A percentile compares a stretch with the other conserved stretches of the same genome.
Conservation (phyloP, 2,888 invertebrate genomes). For the Cataglyphis cursor region DNA sequence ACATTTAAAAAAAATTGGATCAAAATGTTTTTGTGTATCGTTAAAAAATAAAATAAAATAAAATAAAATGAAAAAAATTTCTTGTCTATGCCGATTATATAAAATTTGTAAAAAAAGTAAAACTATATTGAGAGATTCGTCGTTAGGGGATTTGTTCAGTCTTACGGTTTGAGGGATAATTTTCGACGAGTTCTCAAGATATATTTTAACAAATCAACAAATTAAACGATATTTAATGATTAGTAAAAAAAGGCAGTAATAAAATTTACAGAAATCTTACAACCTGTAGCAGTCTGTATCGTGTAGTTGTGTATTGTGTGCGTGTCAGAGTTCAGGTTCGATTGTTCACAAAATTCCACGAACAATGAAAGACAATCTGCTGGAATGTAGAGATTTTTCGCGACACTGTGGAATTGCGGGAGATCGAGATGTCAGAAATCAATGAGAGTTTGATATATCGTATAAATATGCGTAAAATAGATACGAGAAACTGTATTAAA, state of each 20-base stretch:
- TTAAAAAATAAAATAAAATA: slow-evolving; percentile 59
- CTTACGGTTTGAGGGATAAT: slow-evolving; percentile 74
- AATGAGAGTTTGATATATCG: background rate
- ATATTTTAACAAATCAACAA: background rate
- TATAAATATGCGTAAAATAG: slow-evolving; percentile 17
- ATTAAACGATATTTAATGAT: slow-evolving; percentile 54
- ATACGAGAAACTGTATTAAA: slow-evolving; percentile 24
- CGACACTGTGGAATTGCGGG: slow-evolving; percentile 42
- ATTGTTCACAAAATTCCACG: slow-evolving; percentile 73
- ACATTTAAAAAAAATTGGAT: slow-evolving; percentile 58
- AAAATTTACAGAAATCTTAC: slow-evolving; percentile 34
- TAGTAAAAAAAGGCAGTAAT: slow-evolving; percentile 38
- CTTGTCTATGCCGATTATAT: slow-evolving; percentile 48
- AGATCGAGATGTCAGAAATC: slow-evolving; percentile 49
- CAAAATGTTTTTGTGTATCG: slow-evolving; percentile 68
- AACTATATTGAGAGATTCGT: slow-evolving; percentile 68
- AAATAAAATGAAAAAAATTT: slow-evolving; percentile 62
- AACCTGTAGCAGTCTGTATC: slow-evolving; percentile 52
- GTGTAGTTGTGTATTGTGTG: slow-evolving; percentile 66
- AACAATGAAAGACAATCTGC: slow-evolving; percentile 42
- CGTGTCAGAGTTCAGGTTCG: slow-evolving; percentile 67
- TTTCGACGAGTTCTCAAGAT: slow-evolving; percentile 63
- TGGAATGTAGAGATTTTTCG: slow-evolving; percentile 51
- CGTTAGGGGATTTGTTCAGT: slow-evolving; percentile 76
- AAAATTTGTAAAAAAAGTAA: slow-evolving; percentile 58